Evolutionary conservation across 2,797 vertebrate species (phyloP), one percentile per base, ranked within the genome.

Genomic region (Pseudomugil tenellus): DNA sequence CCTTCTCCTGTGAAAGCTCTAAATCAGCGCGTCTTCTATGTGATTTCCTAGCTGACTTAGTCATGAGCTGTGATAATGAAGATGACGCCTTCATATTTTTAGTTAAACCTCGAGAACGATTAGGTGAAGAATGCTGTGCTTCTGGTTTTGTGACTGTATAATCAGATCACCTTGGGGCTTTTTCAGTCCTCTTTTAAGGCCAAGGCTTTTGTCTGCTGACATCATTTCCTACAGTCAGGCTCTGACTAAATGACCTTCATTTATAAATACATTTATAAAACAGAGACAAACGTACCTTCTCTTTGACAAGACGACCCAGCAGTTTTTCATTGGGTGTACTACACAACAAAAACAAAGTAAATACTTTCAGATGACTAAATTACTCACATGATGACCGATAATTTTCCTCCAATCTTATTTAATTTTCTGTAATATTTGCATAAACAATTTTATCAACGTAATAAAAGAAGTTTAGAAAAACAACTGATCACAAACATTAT

Each of bases 251-350:
- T 11, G 32, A n/a, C 31, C 16, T 6, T 49, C n/a, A n/a, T 58
- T 5, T 57, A 41, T 3, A 49, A 6, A 28, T 8, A 28, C 7
- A 23, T 28, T 26, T 25, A n/a, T n/a, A n/a, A n/a, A n/a, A 70
- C 46, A 26, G 14, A 64, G 0, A 31, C 4, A 76, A 60, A 51
- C 19, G 48, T 94, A 99, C 98, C 97, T 99, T 99, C 79, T 99
- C 97, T 74, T 98, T 99, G 67, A 99, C 97, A 51, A 99, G 93
- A 58, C 97, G 96, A 34, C 98, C 98, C 55, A 99, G 95, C 19
- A 99, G 95, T 70, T 99, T 99, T 82, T 99, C 98, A 88, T 96
- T 99, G 43, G 98, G 98, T 0, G 98, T 99, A 84, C 98, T 99
- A 77, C 66, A 87, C 9, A 82, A 81, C 10, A 60, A 64, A 62